phyloP scores from a whole-genome alignment of 1,140 invertebrate species.

The Mizuhopecten yessoensis region DNA sequence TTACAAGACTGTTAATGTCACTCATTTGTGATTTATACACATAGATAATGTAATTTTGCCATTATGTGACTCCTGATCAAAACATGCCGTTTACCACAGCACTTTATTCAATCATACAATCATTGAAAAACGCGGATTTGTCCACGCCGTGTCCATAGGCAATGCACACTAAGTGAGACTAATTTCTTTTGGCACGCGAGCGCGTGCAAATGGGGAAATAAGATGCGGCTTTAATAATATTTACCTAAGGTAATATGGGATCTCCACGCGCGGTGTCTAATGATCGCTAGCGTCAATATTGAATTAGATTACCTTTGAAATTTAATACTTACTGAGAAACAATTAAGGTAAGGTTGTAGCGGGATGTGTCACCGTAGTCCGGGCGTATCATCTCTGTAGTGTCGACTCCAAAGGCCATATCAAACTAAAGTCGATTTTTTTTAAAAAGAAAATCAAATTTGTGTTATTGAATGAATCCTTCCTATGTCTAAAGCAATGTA shows the following conservation, averaged over 20 bases:
- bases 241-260: constrained; percentile 62
- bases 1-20: constrained; percentile 56
- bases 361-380: not conserved
- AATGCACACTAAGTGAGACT: constrained; percentile 58
- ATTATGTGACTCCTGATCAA: constrained; percentile 61
- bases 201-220: constrained; percentile 66
- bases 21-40: constrained; percentile 60
- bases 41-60: constrained; percentile 64
- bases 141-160: constrained; percentile 53
- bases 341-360: not conserved
- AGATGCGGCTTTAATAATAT: constrained; percentile 63
- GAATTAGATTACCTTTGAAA: constrained; percentile 68
- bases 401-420: constrained; percentile 15
- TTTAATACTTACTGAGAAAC: constrained; percentile 59
- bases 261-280: constrained; percentile 56
- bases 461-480: constrained; percentile 35
- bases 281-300: constrained; percentile 57
- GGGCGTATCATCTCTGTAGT: not conserved
- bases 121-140: constrained; percentile 55
- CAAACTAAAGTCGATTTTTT: constrained; percentile 39
- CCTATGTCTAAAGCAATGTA: constrained; percentile 16
- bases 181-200: constrained; percentile 65
- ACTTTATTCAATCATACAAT: constrained; percentile 65
- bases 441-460: constrained; percentile 30
- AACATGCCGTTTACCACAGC: constrained; percentile 63